Base-by-base conservation (phyloP, 2,113 vertebrate genomes). In the Eulemur rufifrons region DNA sequence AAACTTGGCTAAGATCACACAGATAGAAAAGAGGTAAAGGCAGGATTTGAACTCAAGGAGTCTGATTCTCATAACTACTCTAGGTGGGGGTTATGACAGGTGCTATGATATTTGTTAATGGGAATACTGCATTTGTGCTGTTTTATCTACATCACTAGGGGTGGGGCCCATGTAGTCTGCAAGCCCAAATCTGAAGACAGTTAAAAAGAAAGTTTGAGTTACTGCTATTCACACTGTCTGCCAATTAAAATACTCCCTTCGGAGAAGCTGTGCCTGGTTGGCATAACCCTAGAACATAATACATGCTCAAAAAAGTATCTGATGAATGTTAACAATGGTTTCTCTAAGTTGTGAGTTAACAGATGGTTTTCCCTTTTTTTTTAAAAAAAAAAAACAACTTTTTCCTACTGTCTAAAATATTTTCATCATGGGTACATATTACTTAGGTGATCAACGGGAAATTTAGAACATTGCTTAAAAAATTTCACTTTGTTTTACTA, bases 191-290 rank as follows among this genome's bases (percentile, higher is more conserved):
- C 15, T 90, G 52, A 96, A 63, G 69, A 81, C 3, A 87, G 42
- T 20, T 84, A 89, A 86, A 7, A 64, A 23, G 7, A 94, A 84
- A 73, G 39, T 92, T 84, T 66, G 50, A 92, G 68, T 86, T 78
- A 12, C 85, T 91, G 63, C 68, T 85, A 91, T 95, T 93, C 91
- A 94, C 63, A 92, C 18, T 73, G 61, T 25, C 50, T 96, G 69
- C 12, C 95, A 94, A 94, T 95, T 94, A 95, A 97, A 96, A 96
- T 50, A 27, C 15, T 97, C 64, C 37, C 71, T 97, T 97, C 85
- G 64, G 92, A 96, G 96, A 94, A 87, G 50, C 17, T 42, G 37
- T 77, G 71, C 17, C 77, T 84, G 32, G 12, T 34, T 94, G 66
- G 42, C 47, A 86, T 87, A 95, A 80, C 50, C 47, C 61, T 92